A percentile compares a stretch with the other conserved stretches of the same genome.
phyloP scores from a whole-genome alignment of 2,113 vertebrate species.

The Rhadina sibilatrix region DNA sequence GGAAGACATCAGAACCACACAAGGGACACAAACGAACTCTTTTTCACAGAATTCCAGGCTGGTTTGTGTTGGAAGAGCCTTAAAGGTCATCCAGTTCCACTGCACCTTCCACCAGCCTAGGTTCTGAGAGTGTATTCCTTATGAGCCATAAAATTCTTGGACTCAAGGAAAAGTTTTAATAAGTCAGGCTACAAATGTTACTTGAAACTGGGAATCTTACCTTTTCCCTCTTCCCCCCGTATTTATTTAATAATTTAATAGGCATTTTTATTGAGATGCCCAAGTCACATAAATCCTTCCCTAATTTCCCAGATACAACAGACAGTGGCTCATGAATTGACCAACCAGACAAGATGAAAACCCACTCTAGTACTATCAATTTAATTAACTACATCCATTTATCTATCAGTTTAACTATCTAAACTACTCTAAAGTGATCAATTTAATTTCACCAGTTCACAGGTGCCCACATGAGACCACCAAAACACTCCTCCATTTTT shows the following conservation, averaged over 20 bases:
- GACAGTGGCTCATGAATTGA: neutral
- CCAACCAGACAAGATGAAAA: neutral
- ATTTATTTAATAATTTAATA: neutral
- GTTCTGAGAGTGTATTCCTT: neutral
- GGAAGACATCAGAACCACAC: neutral
- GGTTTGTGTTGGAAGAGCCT: neutral
- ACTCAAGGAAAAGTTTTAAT: neutral
- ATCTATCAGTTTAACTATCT: neutral
- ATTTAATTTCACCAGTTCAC: neutral
- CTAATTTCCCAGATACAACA: neutral
- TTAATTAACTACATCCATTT: neutral
- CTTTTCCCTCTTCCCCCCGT: accelerated
- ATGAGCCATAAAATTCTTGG: neutral
- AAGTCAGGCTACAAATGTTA: neutral
- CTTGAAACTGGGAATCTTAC: neutral
- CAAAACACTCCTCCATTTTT: neutral
- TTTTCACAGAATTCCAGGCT: neutral
- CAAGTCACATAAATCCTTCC: neutral
- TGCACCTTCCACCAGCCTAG: neutral
- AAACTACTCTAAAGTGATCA: neutral
- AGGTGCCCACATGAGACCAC: neutral
- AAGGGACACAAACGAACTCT: neutral
- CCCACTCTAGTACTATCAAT: neutral
- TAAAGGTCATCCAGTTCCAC: neutral
- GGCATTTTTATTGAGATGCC: neutral